phyloP scores from a whole-genome alignment of 2,113 vertebrate species.

The Campylorhamphus procurvoides region DNA sequence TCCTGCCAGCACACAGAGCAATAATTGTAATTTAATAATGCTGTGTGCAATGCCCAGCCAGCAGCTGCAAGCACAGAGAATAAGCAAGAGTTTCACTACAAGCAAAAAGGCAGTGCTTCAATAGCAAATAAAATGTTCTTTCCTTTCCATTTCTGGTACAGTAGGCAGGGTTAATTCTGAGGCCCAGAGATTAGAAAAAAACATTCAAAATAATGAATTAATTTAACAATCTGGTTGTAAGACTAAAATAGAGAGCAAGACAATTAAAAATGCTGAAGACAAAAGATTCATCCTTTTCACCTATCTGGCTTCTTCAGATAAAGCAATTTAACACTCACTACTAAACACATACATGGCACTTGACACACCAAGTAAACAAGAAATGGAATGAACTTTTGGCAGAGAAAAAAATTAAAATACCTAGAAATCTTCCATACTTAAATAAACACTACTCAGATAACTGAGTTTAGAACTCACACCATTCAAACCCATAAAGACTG shows the following conservation, averaged over 20 bases:
- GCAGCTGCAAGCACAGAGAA: conserved; percentile 45
- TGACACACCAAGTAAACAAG: not conserved
- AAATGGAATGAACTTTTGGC: not conserved
- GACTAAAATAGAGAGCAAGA: not conserved
- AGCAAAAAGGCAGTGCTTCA: conserved; percentile 33
- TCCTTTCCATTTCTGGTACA: conserved; percentile 40
- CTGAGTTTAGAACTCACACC: not conserved
- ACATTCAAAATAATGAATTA: conserved; percentile 15
- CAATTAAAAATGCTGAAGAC: not conserved
- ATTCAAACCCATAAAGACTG: not conserved
- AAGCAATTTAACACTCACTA: not conserved
- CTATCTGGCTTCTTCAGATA: not conserved
- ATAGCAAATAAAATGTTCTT: conserved; percentile 30
- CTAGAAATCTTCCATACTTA: not conserved
- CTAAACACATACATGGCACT: not conserved
- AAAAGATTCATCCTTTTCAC: not conserved
- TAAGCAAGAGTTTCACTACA: conserved; percentile 44
- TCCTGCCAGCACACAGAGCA: conserved; percentile 40
- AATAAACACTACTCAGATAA: not conserved
- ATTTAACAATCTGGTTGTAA: not conserved
- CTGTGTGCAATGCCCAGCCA: conserved; percentile 3
- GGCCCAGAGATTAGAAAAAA: conserved; percentile 1
- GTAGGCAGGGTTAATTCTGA: conserved; percentile 4
- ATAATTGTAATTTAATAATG: conserved; percentile 71
- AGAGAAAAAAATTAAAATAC: not conserved